Base-by-base conservation (phyloP, 2,888 invertebrate genomes). In the Hirtodrosophila trivittata region DNA sequence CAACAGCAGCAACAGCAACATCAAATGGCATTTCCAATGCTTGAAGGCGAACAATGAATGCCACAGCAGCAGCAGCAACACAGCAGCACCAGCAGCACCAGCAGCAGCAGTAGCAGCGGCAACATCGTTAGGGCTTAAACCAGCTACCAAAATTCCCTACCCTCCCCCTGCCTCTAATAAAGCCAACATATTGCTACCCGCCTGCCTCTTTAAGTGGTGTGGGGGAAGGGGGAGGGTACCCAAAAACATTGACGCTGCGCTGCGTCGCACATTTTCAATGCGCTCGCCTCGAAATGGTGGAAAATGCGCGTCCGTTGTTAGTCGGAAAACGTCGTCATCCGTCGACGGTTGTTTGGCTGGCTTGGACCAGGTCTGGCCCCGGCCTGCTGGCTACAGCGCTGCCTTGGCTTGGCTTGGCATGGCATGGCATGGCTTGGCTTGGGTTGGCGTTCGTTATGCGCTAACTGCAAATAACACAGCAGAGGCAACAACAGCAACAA, bases 281-380 rank as follows among this genome's bases (percentile, higher is more conserved):
- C 78, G 82, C 78, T 86, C 85, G 86, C 87, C 74, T 76, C 77
- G 86, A 82, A 81, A 84, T 65, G 84, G 80, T 84, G 86, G 83
- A 84, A 84, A 84, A 87, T 80, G 77, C 80, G 77, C 87, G 86
- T 86, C 72, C 77, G 87, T 83, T 86, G 84, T 84, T 86, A 84
- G 84, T 84, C 87, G 86, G 82, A 86, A 87, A 86, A 87, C 77
- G 88, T 87, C 84, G 87, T 87, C 85, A 80, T 87, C 86, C 80
- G 84, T 84, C 78, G 85, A 86, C 78, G 86, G 84, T 87, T 77
- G 86, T 84, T 80, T 80, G 69, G 75, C 71, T 77, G 64, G 67
- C 66, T 74, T 74, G 77, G 74, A 71, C 75, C 66, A 51, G 60
- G 66, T 52, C 62, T 70, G 65, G 64, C 57, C 64, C 51, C 57